A percentile compares a stretch with the other conserved stretches of the same genome.
Evolutionary conservation across 2,888 invertebrate species (phyloP).

Genomic region (Punctoribates punctum): DNA sequence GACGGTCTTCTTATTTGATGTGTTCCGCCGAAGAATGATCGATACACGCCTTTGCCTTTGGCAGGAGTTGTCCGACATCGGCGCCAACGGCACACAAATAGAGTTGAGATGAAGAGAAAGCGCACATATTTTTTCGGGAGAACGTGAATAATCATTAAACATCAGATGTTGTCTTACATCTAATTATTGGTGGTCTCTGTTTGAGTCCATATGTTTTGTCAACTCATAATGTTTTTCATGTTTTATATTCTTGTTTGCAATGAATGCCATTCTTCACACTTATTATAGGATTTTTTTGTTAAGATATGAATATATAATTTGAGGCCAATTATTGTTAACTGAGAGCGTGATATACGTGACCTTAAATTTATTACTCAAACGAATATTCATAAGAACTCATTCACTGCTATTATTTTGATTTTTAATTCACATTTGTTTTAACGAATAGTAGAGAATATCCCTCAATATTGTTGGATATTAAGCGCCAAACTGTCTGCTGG

Average conservation of each 20-base stretch:
- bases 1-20: neutral
- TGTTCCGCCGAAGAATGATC: conserved; percentile 30
- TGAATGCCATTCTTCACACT: neutral
- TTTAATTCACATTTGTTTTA: no score
- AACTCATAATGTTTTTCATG: neutral
- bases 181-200: conserved; percentile 17
- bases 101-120: neutral
- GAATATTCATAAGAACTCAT: neutral
- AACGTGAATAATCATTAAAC: conserved; percentile 17
- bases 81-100: conserved; percentile 8
- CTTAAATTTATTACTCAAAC: neutral
- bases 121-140: conserved; percentile 12
- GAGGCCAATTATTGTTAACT: neutral
- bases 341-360: conserved; percentile 10
- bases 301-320: neutral
- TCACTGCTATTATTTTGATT: no score
- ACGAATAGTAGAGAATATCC: no score
- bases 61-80: neutral
- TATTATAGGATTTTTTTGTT: neutral
- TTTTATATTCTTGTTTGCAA: neutral
- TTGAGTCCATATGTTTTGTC: conserved; percentile 14
- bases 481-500: conserved; percentile 7
- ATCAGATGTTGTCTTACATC: conserved; percentile 19
- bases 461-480: neutral
- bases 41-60: conserved; percentile 15